Evolutionary conservation across 2,888 invertebrate genomes (phyloP).

Genomic region (Amphipoea lucens): DNA sequence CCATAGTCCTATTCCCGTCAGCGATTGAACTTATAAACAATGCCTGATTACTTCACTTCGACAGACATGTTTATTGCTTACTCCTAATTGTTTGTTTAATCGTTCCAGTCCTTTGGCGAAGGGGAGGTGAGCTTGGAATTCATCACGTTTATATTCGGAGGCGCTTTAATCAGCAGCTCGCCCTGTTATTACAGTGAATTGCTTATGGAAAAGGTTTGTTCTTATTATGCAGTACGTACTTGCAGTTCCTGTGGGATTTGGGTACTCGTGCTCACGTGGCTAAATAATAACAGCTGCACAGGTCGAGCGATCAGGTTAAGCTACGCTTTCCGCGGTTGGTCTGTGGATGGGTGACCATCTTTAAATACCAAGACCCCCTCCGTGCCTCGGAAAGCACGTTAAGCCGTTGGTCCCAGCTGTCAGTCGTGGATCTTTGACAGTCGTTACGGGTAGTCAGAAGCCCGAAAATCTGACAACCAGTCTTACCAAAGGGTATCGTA

Average conservation of each 20-base stretch:
- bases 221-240: neutral
- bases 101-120: conserved; percentile 46
- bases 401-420: too few relatives aligned
- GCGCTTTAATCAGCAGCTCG: conserved; percentile 53
- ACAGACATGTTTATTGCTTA: conserved; percentile 40
- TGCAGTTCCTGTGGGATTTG: neutral
- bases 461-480: too few relatives aligned
- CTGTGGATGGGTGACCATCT: too few relatives aligned
- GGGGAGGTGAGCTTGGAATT: conserved; percentile 66
- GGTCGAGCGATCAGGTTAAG: too few relatives aligned
- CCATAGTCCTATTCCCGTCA: conserved; percentile 2
- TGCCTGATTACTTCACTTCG: conserved; percentile 24
- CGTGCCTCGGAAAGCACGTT: too few relatives aligned
- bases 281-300: too few relatives aligned
- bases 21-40: conserved; percentile 39
- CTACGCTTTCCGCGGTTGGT: too few relatives aligned
- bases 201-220: conserved; percentile 64
- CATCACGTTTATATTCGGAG: conserved; percentile 58
- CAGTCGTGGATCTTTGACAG: too few relatives aligned
- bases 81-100: conserved; percentile 10
- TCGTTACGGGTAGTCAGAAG: too few relatives aligned
- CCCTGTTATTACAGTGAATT: conserved; percentile 66
- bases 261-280: too few relatives aligned
- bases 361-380: too few relatives aligned
- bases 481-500: too few relatives aligned